phyloP scores from a whole-genome alignment of 1,140 invertebrate genomes.

The Bicyclus anynana region DNA sequence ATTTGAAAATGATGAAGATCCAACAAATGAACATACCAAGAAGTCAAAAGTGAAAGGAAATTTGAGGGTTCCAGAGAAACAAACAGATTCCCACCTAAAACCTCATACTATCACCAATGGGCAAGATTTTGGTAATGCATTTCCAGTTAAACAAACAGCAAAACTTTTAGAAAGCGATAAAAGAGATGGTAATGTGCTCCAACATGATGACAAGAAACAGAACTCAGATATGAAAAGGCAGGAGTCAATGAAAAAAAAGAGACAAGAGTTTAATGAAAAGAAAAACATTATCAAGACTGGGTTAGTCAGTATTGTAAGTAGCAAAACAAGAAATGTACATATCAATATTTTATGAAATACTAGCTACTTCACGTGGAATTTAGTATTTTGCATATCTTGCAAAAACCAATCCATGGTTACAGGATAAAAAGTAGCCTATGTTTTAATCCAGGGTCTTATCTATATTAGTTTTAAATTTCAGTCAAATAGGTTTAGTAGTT shows the following conservation, averaged over 20 bases:
- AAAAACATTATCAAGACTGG: conserved; percentile 78
- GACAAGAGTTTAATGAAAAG: conserved; percentile 77
- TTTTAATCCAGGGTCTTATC: too few species aligned
- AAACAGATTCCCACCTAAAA: background rate
- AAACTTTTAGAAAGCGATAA: background rate
- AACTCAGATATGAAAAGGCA: conserved; percentile 78
- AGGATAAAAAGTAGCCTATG: too few species aligned
- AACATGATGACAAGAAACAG: conserved; percentile 49
- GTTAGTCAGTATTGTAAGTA: conserved; percentile 77
- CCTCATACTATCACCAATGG: background rate
- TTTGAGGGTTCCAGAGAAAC: background rate
- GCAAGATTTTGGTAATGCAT: conserved; percentile 16
- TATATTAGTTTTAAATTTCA: too few species aligned
- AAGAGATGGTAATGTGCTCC: conserved; percentile 4
- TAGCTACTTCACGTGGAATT: too few species aligned
- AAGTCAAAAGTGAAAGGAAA: background rate
- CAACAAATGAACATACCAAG: background rate
- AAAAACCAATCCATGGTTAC: too few species aligned
- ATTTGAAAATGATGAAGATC: background rate
- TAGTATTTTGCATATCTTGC: too few species aligned
- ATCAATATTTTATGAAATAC: too few species aligned
- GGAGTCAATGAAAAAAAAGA: conserved; percentile 78
- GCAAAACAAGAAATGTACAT: too few species aligned
- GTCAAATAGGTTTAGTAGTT: too few species aligned
- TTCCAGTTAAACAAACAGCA: conserved; percentile 15